Conservation (phyloP, 2,113 vertebrate species). For the Mionectes macconnelli region DNA sequence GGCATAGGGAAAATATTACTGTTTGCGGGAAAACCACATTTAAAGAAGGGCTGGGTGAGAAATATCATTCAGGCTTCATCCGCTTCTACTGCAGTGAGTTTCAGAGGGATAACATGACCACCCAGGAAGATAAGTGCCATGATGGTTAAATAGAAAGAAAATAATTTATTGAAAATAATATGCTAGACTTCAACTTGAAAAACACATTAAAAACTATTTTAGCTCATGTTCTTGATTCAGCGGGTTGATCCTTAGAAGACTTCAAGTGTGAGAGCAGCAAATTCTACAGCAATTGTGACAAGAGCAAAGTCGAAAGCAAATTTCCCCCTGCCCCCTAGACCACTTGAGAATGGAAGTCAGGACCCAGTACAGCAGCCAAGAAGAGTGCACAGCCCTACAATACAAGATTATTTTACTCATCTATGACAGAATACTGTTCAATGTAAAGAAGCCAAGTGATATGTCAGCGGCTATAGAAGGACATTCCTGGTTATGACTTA, state of each 20-base stretch:
- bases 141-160: neutral
- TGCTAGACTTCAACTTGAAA: neutral
- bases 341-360: neutral
- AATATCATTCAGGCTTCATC: slow-evolving; percentile 1
- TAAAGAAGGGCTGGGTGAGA: slow-evolving; percentile 11
- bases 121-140: slow-evolving; percentile 9
- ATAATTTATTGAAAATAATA: slow-evolving; percentile 9
- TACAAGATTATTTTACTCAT: neutral
- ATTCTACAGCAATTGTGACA: neutral
- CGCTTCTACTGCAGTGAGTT: neutral
- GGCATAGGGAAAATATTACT: neutral
- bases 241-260: neutral
- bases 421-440: neutral
- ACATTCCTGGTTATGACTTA: neutral
- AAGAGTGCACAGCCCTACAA: neutral
- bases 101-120: slow-evolving; percentile 15
- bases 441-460: neutral
- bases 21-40: slow-evolving; percentile 15
- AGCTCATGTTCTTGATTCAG: neutral
- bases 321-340: neutral
- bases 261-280: neutral
- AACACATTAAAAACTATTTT: slow-evolving; percentile 22
- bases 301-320: slow-evolving; percentile 9
- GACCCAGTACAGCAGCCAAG: neutral
- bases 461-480: neutral